These are phyloP conservation scores for Horisme vitalbata DNA, from an alignment of 2,888 invertebrate genomes.

Conservation along the genomic window DNA sequence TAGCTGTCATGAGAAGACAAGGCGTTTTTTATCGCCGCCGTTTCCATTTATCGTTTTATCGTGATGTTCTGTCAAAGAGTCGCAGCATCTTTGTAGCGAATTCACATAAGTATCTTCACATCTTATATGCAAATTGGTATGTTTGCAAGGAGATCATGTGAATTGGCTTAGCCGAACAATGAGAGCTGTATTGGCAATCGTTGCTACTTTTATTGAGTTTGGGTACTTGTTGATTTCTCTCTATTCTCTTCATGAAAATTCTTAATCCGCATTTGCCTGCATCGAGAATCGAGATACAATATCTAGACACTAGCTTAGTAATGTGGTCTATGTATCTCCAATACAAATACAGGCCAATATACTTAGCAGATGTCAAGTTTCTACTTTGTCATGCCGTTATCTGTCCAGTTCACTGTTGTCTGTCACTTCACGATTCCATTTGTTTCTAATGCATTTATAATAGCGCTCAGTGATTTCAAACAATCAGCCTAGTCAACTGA, in stretches of 20 bases:
- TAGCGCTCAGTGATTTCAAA: constrained; percentile 39
- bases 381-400: constrained; percentile 9
- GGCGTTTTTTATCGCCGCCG: constrained; percentile 40
- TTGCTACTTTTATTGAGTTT: not conserved
- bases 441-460: constrained; percentile 49
- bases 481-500: constrained; percentile 43
- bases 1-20: constrained; percentile 42
- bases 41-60: constrained; percentile 43
- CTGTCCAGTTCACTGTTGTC: constrained; percentile 10
- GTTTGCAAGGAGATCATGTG: constrained; percentile 22
- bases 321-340: not conserved
- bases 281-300: no score
- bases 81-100: constrained; percentile 30
- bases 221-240: not conserved
- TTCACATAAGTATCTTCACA: constrained; percentile 14
- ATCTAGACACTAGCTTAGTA: no score
- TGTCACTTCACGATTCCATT: constrained; percentile 18
- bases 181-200: constrained; percentile 1
- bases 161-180: constrained; percentile 21
- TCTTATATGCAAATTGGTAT: constrained; percentile 21
- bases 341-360: not conserved
- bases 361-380: constrained; percentile 1
- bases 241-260: not conserved
- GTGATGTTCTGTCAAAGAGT: constrained; percentile 34
- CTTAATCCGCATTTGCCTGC: no score